Evolutionary conservation across 2,888 invertebrate genomes (phyloP).

Genomic region (Dicranocentrus wangi): DNA sequence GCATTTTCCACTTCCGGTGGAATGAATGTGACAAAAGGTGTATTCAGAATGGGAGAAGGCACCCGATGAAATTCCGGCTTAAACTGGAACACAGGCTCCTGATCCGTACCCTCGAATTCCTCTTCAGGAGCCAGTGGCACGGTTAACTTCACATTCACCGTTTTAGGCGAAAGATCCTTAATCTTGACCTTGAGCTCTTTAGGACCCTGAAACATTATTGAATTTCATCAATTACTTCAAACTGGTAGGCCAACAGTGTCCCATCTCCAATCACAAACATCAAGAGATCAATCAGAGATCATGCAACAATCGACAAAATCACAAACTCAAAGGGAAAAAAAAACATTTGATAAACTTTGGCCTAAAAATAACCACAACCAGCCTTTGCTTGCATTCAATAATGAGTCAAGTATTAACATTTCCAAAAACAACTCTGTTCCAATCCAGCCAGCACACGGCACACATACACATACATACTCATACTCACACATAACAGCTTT

Average conservation of each 20-base stretch:
- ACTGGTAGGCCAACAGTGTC: background rate
- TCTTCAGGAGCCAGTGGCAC: slow-evolving; percentile 58
- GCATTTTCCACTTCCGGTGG: slow-evolving; percentile 30
- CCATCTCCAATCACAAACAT: background rate
- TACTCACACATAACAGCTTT: too few species aligned
- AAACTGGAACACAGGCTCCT: slow-evolving; percentile 69
- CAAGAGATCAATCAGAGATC: too few species aligned
- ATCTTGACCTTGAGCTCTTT: slow-evolving; percentile 70
- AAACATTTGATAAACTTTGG: too few species aligned
- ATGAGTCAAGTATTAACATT: too few species aligned
- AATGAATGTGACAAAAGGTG: slow-evolving; percentile 66
- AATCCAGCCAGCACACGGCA: too few species aligned
- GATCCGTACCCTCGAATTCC: slow-evolving; percentile 65
- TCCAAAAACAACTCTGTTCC: too few species aligned
- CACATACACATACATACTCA: too few species aligned
- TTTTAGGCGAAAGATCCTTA: slow-evolving; percentile 68
- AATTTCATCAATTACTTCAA: background rate
- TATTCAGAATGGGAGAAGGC: slow-evolving; percentile 69
- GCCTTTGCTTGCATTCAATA: too few species aligned
- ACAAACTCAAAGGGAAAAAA: too few species aligned
- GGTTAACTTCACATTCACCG: slow-evolving; percentile 49
- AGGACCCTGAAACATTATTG: slow-evolving; percentile 46
- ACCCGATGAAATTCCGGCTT: slow-evolving; percentile 70
- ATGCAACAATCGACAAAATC: too few species aligned
- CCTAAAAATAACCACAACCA: too few species aligned